phyloP scores from a whole-genome alignment of 2,888 invertebrate genomes.

The Marronus borbonicus region DNA sequence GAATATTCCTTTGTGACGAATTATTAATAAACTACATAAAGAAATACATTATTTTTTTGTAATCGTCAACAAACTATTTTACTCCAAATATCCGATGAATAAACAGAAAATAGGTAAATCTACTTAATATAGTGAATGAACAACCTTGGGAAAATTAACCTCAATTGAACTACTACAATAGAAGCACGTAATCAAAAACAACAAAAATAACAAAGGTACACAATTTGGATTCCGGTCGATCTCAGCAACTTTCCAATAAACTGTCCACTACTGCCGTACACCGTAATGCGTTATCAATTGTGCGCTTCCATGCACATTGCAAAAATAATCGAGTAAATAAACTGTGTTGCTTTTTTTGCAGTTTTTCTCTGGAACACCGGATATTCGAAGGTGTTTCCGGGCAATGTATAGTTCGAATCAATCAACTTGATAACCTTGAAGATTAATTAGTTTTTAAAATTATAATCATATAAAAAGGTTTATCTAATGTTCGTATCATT shows the following conservation, averaged over 20 bases:
- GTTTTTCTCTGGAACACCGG: conserved; percentile 21
- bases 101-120: no score
- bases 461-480: no score
- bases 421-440: no score
- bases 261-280: not conserved
- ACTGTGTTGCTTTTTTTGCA: not conserved
- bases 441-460: no score
- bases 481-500: no score
- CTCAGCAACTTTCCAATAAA: not conserved
- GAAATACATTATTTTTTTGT: no score
- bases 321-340: not conserved
- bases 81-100: no score
- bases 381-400: conserved; percentile 2
- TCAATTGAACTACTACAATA: not conserved
- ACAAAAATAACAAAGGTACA: not conserved
- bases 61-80: no score
- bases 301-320: not conserved
- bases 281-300: not conserved
- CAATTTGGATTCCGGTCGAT: not conserved
- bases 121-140: no score
- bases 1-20: no score
- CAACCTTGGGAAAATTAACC: not conserved
- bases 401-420: not conserved
- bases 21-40: no score
- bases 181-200: not conserved